Evolutionary conservation across 2,797 vertebrate species (phyloP), one percentile per base, ranked within the genome.

Genomic region (Percopsis omiscomaycus): DNA sequence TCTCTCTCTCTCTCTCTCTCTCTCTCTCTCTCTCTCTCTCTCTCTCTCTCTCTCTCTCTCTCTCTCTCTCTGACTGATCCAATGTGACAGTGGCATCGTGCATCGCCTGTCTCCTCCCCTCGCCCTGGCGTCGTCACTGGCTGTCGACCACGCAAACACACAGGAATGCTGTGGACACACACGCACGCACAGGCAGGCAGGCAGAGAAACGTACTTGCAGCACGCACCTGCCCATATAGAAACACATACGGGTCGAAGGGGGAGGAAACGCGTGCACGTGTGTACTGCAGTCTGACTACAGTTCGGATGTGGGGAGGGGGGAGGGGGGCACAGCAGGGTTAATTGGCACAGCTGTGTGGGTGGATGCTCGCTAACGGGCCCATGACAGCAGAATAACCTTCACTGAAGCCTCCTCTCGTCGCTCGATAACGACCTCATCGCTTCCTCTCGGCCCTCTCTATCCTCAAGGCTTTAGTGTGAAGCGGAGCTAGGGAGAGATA

Each of bases 301-400:
- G 73, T 65, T 75, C 55, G 50, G 28, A 74, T 69, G 47, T 66
- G 28, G 46, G 61, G 63, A 6, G 32, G 32, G 29, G 29, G 11
- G 11, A 51, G 46, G 60, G 60, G 65, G 61, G 55, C 72, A 75
- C 66, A 67, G 71, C 53, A 68, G 60, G 73, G 68, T 81, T 89
- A 87, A 90, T 87, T 87, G 85, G 84, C 56, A 45, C 84, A 85
- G 89, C 87, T 88, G 86, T 83, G 88, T 80, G 79, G 78, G 78
- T 86, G 80, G 84, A 73, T 52, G 45, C 73, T 84, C 71, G 68
- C 87, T 66, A 84, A 86, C 80, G 75, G 83, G 84, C 80, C 81
- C 84, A 88, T 56, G 81, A 87, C 85, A 88, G 85, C 85, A 88
- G 83, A 88, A 89, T 84, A 88, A 89, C 86, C 86, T 86, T 83